Evolutionary conservation across 2,113 vertebrate genomes (phyloP), one percentile per base, ranked within the genome.

Genomic region (Lycocorax pyrrhopterus): DNA sequence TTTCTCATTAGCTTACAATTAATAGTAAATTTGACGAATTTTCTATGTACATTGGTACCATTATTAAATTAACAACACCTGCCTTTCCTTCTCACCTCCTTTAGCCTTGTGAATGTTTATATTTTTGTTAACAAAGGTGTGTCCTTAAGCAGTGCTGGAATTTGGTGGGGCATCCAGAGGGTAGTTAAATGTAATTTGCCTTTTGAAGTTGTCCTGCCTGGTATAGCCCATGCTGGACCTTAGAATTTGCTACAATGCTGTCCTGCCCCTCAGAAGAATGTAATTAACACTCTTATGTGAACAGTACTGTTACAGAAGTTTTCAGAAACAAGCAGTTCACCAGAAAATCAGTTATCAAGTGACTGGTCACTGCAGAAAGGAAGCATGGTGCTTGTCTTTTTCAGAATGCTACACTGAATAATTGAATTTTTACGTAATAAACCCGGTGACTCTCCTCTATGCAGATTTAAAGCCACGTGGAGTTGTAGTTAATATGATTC

Each of bases 401-500:
- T 79, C 16, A 26, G 55, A 60, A 87, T 37, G 19, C 47, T 32
- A 39, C 7, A 15, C 2, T 37, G n/a, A 59, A 66, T 73, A 13
- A 14, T 26, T 37, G 26, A 21, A 16, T 75, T 76, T 66, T 69
- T 39, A 16, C 49, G 2, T 64, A 44, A 62, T 53, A 51, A 96
- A 71, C 27, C 30, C 23, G 4, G 7, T 84, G 27, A 49, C n/a
- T 96, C 13, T 96, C 32, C 72, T 87, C 74, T 6, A 2, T 76
- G 59, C 97, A 99, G 99, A 99, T 72, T 94, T 99, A 95, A 99
- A 99, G 91, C 99, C 99, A 21, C 98, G 98, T 15, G 99, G 99
- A 12, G 99, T 99, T 93, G 99, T 98, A 56, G 99, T 99, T 16
- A 99, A 98, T 82, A 98, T 99, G 98, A 98, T 99, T 27, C 99